phyloP scores from a whole-genome alignment of 2,113 vertebrate genomes.

The Psettodes erumei region DNA sequence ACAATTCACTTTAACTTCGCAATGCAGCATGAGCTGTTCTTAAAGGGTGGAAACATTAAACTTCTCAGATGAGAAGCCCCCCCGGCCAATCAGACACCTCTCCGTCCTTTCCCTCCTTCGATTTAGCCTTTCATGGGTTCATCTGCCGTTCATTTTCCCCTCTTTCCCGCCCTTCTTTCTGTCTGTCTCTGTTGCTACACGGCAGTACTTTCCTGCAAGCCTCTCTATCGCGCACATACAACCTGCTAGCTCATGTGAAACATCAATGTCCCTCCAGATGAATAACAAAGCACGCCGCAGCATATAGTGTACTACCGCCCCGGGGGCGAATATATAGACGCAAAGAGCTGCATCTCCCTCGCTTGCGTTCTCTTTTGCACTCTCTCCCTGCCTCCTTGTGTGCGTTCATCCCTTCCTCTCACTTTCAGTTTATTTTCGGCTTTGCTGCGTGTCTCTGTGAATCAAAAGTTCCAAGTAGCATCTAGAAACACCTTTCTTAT shows the following conservation, averaged over 20 bases:
- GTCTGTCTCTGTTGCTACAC: neutral
- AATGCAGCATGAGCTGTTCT: neutral
- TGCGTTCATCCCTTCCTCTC: constrained; percentile 12
- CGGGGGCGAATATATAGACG: constrained; percentile 58
- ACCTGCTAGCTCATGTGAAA: constrained; percentile 64
- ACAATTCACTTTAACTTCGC: neutral
- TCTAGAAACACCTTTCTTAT: constrained; percentile 29
- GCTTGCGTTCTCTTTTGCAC: constrained; percentile 2
- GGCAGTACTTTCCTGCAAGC: neutral
- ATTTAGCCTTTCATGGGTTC: neutral
- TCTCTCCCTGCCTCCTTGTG: neutral
- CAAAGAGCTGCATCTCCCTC: constrained; percentile 44
- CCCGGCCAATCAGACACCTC: too few relatives aligned
- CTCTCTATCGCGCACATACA: constrained; percentile 4
- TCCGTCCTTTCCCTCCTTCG: neutral
- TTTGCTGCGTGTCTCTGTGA: constrained; percentile 5
- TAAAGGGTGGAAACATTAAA: neutral
- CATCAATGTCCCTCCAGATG: constrained; percentile 68
- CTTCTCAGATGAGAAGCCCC: neutral
- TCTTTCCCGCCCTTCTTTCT: neutral
- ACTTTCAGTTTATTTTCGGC: neutral
- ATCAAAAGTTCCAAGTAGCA: constrained; percentile 14
- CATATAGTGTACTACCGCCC: constrained; percentile 64
- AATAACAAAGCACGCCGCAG: constrained; percentile 68
- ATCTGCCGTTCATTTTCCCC: too few relatives aligned